phyloP scores from a whole-genome alignment of 1,140 invertebrate species.

The Triops longicaudatus region DNA sequence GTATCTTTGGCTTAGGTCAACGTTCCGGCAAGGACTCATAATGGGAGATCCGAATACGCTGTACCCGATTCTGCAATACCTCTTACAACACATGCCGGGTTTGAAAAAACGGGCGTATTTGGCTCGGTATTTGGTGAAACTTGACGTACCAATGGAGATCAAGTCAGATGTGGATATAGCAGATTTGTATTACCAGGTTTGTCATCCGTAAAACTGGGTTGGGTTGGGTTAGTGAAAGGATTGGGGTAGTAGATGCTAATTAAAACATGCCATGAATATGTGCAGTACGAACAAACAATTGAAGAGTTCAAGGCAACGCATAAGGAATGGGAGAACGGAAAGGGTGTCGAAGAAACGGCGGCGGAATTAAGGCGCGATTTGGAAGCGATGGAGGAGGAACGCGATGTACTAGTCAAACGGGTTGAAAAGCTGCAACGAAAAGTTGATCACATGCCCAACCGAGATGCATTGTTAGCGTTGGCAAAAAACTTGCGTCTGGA shows the following conservation, averaged over 20 bases:
- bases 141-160: slow-evolving; percentile 73
- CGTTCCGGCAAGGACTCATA: slow-evolving; percentile 59
- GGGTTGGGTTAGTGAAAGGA: not conserved
- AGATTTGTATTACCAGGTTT: slow-evolving; percentile 56
- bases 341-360: slow-evolving; percentile 45
- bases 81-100: slow-evolving; percentile 59
- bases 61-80: slow-evolving; percentile 69
- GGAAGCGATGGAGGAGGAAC: slow-evolving; percentile 75
- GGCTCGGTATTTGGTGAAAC: slow-evolving; percentile 60
- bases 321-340: slow-evolving; percentile 58
- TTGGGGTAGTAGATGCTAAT: slow-evolving; percentile 5
- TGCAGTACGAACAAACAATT: slow-evolving; percentile 64
- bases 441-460: slow-evolving; percentile 46
- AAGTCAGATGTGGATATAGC: slow-evolving; percentile 64
- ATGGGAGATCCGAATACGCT: slow-evolving; percentile 64
- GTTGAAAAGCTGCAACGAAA: slow-evolving; percentile 61
- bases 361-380: slow-evolving; percentile 64
- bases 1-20: slow-evolving; percentile 35
- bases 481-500: slow-evolving; percentile 60
- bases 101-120: slow-evolving; percentile 73
- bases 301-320: slow-evolving; percentile 74
- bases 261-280: slow-evolving; percentile 25
- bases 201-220: not conserved
- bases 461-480: slow-evolving; percentile 50
- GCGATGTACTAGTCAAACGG: slow-evolving; percentile 60